phyloP scores from a whole-genome alignment of 1,140 invertebrate genomes.

The Conus betulinus region DNA sequence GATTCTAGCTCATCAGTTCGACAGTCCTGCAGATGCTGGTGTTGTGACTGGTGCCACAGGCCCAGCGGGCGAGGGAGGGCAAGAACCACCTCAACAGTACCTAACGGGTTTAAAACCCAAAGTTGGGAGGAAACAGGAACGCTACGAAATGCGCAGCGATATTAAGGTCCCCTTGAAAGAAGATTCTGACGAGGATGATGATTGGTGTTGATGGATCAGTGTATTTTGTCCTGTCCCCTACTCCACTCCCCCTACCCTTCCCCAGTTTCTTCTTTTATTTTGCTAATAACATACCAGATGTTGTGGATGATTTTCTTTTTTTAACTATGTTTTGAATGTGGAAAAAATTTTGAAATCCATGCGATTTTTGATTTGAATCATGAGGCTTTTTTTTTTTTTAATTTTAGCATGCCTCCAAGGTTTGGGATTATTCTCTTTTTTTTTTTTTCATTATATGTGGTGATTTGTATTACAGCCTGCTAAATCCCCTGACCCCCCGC shows the following conservation, averaged over 20 bases:
- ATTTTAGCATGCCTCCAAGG: background rate
- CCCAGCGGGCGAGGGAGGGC: constrained; percentile 34
- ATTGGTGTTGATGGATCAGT: constrained; percentile 60
- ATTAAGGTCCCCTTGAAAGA: constrained; percentile 66
- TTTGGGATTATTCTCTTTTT: background rate
- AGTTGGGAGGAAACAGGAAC: constrained; percentile 60
- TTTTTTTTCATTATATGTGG: background rate
- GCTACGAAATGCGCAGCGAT: constrained; percentile 68
- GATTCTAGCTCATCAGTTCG: constrained; percentile 59
- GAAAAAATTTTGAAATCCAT: background rate
- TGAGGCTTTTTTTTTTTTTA: background rate
- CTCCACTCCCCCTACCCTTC: background rate
- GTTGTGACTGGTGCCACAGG: constrained; percentile 30
- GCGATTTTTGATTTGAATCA: background rate
- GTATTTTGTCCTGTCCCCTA: background rate
- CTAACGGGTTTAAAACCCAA: constrained; percentile 71
- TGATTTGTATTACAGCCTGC: background rate
- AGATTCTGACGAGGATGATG: constrained; percentile 67
- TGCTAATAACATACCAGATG: background rate
- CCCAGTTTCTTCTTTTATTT: background rate
- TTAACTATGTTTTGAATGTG: background rate
- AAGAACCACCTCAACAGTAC: constrained; percentile 50
- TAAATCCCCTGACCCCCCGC: background rate
- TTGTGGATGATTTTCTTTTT: background rate
- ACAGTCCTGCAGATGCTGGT: constrained; percentile 45